These are phyloP conservation scores for Eupithecia pulchellata DNA, from an alignment of 2,888 invertebrate species.

Conservation along the genomic window DNA sequence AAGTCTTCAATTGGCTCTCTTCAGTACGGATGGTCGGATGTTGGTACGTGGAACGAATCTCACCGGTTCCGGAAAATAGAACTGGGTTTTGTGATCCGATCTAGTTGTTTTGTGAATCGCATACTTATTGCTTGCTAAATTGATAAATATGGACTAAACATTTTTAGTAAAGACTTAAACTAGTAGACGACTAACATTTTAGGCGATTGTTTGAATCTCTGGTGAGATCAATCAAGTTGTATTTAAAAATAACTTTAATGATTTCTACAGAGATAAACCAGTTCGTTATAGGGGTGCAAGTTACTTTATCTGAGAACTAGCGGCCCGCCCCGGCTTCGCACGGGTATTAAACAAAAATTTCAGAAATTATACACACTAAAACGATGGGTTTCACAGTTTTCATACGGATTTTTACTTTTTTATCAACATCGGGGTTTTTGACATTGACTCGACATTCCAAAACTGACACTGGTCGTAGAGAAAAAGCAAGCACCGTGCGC, in stretches of 20 bases:
- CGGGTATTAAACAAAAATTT: too few relatives aligned
- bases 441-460: too few relatives aligned
- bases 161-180: background rate
- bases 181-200: background rate
- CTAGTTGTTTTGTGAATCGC: slow-evolving; percentile 67
- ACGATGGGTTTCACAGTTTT: too few relatives aligned
- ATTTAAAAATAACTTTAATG: background rate
- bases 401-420: too few relatives aligned
- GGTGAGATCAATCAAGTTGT: background rate
- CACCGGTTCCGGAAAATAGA: slow-evolving; percentile 70
- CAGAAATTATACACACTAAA: too few relatives aligned
- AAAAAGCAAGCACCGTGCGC: too few relatives aligned
- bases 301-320: slow-evolving; percentile 16
- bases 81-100: slow-evolving; percentile 66
- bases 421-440: too few relatives aligned
- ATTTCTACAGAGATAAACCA: background rate
- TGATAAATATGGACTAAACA: background rate
- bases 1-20: slow-evolving; percentile 58
- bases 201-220: background rate
- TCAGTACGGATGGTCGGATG: slow-evolving; percentile 64
- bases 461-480: too few relatives aligned
- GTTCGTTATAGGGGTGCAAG: background rate
- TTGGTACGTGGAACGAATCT: slow-evolving; percentile 69
- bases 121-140: slow-evolving; percentile 50
- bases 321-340: too few relatives aligned